Base-by-base conservation (phyloP, 2,888 invertebrate genomes). In the Dyspetes luteomarginatus region DNA sequence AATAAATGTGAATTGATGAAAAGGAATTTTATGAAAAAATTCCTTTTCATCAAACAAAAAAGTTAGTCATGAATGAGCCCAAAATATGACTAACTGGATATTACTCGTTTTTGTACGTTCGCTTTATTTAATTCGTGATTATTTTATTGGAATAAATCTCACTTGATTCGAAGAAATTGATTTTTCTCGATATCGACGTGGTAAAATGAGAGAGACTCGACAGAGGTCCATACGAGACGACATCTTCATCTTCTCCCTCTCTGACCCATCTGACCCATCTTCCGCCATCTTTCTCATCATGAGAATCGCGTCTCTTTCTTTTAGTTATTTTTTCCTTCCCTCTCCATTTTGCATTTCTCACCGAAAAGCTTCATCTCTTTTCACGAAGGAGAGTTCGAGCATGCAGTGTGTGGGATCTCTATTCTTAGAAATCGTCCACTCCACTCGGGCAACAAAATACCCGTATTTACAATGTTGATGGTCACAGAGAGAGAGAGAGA, bases 381-480 rank as follows among this genome's bases (percentile, higher is more conserved):
- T 56, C 67, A 45, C 64, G 79, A 68, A 73, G 64, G 81, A 58
- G n/a, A n/a, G n/a, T n/a, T 36, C 36, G 36, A 5, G 7, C 5
- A 48, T 7, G 22, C 65, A 56, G 65, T 64, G 52, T 67, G 78
- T 83, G 78, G 71, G 79, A 75, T 80, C 84, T 86, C 87, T 88
- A 89, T 90, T 90, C 89, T 89, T 87, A 87, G 90, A 90, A 90
- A 82, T 85, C 82, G 79, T 81, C 62, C 45, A n/a, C n/a, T 60
- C 69, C 48, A 62, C 45, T 86, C 85, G 82, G 82, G 30, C 65
- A 78, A 83, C 83, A 85, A 86, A 87, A 87, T 86, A 85, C 82
- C 82, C 83, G 89, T 88, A 89, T 90, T 90, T 89, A 90, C 90
- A 90, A 90, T 90, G 90, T 90, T 88, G 89, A 87, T 89, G 74